phyloP scores from a whole-genome alignment of 2,113 vertebrate species.

The Pomatostomus ruficeps region DNA sequence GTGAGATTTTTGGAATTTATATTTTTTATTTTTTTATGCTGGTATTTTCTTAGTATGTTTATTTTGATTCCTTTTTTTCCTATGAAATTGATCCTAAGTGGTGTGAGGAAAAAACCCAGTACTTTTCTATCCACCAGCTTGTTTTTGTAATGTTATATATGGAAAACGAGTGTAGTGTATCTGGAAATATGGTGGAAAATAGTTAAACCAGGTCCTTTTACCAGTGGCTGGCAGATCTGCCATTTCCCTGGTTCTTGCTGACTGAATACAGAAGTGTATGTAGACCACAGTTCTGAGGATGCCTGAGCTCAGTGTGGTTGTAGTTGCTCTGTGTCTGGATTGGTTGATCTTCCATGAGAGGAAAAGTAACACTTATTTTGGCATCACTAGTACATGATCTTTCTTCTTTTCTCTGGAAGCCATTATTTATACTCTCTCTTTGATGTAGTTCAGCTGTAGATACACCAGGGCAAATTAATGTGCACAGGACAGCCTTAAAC shows the following conservation, averaged over 20 bases:
- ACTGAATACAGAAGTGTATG: not conserved
- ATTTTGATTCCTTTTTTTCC: not conserved
- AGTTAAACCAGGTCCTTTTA: not conserved
- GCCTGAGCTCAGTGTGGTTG: not conserved
- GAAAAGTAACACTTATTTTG: not conserved
- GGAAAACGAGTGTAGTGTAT: not conserved
- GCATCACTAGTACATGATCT: not conserved
- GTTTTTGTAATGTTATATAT: not conserved
- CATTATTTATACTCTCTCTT: not conserved
- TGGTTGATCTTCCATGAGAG: not conserved
- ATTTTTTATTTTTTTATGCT: not conserved
- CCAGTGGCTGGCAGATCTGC: not conserved
- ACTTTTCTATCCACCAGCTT: not conserved
- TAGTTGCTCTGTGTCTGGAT: not conserved
- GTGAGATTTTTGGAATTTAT: not conserved
- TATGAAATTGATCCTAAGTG: not conserved
- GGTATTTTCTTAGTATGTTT: slow-evolving; percentile 3
- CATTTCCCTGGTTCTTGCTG: not conserved
- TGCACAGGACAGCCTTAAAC: not conserved
- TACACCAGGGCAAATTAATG: not conserved
- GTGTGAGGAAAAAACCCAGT: not conserved
- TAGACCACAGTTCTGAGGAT: not conserved
- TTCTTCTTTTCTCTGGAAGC: not conserved
- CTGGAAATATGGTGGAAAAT: not conserved
- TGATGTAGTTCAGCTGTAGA: not conserved